Conservation (phyloP, 2,113 vertebrate species). For the Suricata suricatta region DNA sequence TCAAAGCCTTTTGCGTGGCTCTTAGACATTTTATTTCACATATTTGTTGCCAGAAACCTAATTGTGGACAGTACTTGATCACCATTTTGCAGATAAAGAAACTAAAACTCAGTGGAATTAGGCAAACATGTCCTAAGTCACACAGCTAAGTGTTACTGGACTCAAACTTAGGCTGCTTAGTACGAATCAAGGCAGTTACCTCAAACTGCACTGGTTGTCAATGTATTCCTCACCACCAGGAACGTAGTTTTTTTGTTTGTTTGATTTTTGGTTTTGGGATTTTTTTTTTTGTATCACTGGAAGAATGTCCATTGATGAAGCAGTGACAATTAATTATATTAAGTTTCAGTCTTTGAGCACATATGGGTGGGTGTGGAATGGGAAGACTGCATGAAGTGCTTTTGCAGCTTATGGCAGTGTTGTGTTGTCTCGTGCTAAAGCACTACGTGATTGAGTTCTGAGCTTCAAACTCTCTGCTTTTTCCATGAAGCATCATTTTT, state of each 20-base stretch:
- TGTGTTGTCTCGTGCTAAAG: not conserved
- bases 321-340: not conserved
- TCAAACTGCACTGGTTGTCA: not conserved
- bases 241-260: not conserved
- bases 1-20: not conserved
- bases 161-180: not conserved
- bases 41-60: not conserved
- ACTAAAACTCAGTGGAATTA: not conserved
- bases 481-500: not conserved
- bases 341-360: not conserved
- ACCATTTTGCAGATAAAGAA: not conserved
- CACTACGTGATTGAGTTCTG: not conserved
- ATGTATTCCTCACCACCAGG: not conserved
- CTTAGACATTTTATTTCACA: not conserved
- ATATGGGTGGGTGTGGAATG: not conserved
- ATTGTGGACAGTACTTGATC: not conserved
- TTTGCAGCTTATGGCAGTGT: no score
- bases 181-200: not conserved
- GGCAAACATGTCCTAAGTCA: not conserved
- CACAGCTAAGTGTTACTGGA: not conserved
- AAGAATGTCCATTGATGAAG: not conserved
- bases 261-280: not conserved
- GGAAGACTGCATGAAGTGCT: not conserved
- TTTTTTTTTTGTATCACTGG: not conserved
- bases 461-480: not conserved